phyloP scores from a whole-genome alignment of 2,888 invertebrate genomes.

The Eilema depressum region DNA sequence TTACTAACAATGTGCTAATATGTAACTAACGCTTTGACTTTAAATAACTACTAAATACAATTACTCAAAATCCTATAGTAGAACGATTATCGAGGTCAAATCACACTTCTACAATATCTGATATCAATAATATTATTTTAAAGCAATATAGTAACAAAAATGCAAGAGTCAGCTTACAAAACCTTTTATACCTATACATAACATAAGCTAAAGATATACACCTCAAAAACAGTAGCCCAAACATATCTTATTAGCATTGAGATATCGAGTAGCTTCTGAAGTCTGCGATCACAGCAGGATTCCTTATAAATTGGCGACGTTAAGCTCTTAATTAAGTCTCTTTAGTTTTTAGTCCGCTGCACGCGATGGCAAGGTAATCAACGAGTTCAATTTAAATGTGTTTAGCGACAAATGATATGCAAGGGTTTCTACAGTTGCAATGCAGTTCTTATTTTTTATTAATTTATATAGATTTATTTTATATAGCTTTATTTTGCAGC shows the following conservation, averaged over 20 bases:
- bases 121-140: not conserved
- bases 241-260: conserved; percentile 35
- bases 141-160: not conserved
- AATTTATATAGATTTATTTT: not conserved
- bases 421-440: not conserved
- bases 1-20: too few species aligned
- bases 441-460: not conserved
- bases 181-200: not conserved
- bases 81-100: too few species aligned
- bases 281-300: conserved; percentile 72
- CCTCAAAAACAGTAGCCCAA: conserved; percentile 18
- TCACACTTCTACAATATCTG: not conserved
- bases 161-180: not conserved
- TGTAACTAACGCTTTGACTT: too few species aligned
- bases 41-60: not conserved
- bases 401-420: conserved; percentile 10
- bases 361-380: conserved; percentile 36
- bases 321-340: conserved; percentile 83
- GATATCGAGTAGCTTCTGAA: conserved; percentile 68
- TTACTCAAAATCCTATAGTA: too few species aligned
- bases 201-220: conserved; percentile 10
- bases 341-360: conserved; percentile 77
- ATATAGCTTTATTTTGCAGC: not conserved
- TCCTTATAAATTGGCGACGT: conserved; percentile 83
- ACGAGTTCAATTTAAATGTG: conserved; percentile 18